phyloP scores from a whole-genome alignment of 2,797 vertebrate genomes.

The Brachyalestes nurse region DNA sequence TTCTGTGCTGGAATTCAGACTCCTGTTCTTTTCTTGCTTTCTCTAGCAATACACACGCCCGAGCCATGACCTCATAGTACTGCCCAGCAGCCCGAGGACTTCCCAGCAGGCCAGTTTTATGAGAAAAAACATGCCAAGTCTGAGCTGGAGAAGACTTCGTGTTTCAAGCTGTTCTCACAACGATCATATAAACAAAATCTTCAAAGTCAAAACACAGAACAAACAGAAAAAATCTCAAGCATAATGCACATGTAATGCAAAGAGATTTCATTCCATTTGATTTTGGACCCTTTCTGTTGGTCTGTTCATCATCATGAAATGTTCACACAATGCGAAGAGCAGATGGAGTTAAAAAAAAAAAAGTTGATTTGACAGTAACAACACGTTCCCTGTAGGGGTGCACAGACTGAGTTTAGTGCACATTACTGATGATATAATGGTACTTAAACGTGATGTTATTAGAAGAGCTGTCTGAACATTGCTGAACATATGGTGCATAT shows the following conservation, averaged over 20 bases:
- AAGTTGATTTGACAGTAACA: not conserved
- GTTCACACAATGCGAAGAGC: not conserved
- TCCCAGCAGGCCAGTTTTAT: constrained; percentile 7
- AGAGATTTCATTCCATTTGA: not conserved
- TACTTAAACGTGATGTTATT: not conserved
- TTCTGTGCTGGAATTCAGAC: constrained; percentile 38
- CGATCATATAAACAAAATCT: not conserved
- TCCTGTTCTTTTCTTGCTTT: constrained; percentile 29
- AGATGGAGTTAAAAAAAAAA: not conserved
- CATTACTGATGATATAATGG: constrained; percentile 11
- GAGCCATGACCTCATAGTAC: constrained; percentile 26
- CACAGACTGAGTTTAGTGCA: not conserved
- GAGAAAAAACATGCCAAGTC: not conserved
- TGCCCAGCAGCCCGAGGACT: constrained; percentile 30
- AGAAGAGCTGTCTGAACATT: not conserved
- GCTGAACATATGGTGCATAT: not conserved
- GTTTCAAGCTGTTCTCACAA: not conserved
- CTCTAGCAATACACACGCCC: constrained; percentile 48
- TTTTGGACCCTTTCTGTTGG: not conserved
- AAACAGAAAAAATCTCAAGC: not conserved
- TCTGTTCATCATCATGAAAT: not conserved
- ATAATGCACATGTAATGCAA: not conserved
- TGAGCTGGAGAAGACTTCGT: not conserved
- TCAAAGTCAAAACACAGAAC: not conserved
- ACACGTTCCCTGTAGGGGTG: too few relatives aligned